Evolutionary conservation across 2,888 invertebrate species (phyloP).

Genomic region (Ceratothoa steindachneri): DNA sequence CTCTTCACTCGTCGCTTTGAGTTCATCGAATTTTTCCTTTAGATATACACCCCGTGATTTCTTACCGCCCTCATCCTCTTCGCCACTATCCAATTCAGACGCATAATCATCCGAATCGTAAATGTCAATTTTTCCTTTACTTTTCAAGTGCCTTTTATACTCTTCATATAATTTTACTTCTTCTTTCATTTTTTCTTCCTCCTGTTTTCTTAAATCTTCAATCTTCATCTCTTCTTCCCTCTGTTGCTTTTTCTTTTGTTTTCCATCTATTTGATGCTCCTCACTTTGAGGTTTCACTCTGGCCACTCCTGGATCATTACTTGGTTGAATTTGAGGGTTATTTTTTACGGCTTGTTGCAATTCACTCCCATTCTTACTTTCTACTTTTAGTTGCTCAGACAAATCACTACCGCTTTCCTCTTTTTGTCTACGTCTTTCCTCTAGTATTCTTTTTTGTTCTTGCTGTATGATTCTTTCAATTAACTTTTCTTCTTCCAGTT

Average conservation of each 20-base stretch:
- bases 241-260: constrained; percentile 12
- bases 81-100: constrained; percentile 36
- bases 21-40: constrained; percentile 40
- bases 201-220: constrained; percentile 32
- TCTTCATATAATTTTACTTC: constrained; percentile 36
- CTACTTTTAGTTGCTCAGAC: neutral
- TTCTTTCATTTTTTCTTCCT: constrained; percentile 31
- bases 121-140: constrained; percentile 25
- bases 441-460: neutral
- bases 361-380: neutral
- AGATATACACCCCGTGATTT: neutral
- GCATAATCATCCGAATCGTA: constrained; percentile 47
- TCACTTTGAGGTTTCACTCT: neutral
- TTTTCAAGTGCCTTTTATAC: constrained; percentile 41
- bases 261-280: too few species aligned
- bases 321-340: neutral
- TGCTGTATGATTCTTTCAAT: neutral
- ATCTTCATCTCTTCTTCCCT: constrained; percentile 23
- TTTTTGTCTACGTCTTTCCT: neutral
- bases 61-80: constrained; percentile 21
- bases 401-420: neutral
- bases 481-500: constrained; percentile 5
- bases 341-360: too few species aligned
- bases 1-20: constrained; percentile 43
- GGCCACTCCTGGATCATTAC: neutral